Evolutionary conservation across 2,113 vertebrate genomes (phyloP), one percentile per base, ranked within the genome.

Genomic region (Chionodraco myersi): DNA sequence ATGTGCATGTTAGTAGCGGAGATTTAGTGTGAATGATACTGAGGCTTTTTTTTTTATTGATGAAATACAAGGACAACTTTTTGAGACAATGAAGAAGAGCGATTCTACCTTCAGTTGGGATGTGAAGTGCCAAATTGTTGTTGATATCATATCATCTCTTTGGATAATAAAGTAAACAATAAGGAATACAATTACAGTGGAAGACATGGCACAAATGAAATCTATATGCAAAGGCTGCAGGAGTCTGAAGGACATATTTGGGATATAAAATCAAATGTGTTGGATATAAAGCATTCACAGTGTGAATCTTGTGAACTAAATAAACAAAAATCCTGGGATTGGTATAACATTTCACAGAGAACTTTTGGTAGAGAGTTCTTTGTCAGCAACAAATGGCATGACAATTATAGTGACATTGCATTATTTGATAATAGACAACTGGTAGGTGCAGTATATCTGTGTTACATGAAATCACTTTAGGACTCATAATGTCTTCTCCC

Each of bases 1-100:
- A 88, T 85, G 72, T 71, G 72, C 78, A 79, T 89, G 86, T 91
- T 90, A 87, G 80, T 36, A 54, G 73, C 12, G 0, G 72, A 79
- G 75, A 80, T 88, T 82, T 82, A 61, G 62, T 70, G 56, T 57
- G 69, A 88, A 76, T 83, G 69, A 73, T 52, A 78, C 23, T 3
- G 16, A 23, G 49, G 26, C 11, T 70, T 78, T 63, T 48, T 72
- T 72, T 59, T 72, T 79, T 52, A 58, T 60, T 63, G 56, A 23
- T 16, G 44, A 49, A 45, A 72, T 79, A 57, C 57, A 84, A 64
- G 21, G 70, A 61, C 45, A 66, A 68, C 63, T 73, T 88, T 70
- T 76, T 61, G 13, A 77, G 41, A 56, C 52, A 65, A 15, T 44
- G 54, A 18, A 79, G 60, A 80, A 62, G 71, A 81, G 53, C 26